A percentile compares a stretch with the other conserved stretches of the same genome.
Conservation (phyloP, 2,797 vertebrate species). For the Leptodactylus fallax region DNA sequence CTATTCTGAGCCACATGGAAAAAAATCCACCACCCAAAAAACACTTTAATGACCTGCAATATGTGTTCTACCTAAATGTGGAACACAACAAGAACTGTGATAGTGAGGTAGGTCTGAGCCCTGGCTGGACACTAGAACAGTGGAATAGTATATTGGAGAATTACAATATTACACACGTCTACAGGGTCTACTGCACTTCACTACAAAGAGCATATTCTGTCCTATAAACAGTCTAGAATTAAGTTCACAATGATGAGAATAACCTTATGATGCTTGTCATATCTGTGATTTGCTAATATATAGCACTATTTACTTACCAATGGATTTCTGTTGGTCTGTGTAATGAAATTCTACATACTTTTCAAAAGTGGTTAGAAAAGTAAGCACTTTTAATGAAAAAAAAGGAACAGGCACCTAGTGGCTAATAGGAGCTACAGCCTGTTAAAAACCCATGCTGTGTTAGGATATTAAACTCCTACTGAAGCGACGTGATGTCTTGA, state of each 20-base stretch:
- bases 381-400: constrained; percentile 54
- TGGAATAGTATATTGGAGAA: no score
- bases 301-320: neutral
- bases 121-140: no score
- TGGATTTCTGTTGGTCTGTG: neutral
- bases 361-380: constrained; percentile 33
- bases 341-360: constrained; percentile 39
- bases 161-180: no score
- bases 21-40: no score
- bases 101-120: no score
- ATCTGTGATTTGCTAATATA: neutral
- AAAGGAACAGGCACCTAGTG: constrained; percentile 47
- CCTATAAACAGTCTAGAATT: no score
- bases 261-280: neutral
- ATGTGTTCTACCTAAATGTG: neutral
- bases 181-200: no score
- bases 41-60: no score
- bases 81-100: neutral
- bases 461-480: constrained; percentile 61
- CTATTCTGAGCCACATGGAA: no score
- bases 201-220: no score
- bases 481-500: constrained; percentile 61
- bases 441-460: constrained; percentile 58
- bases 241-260: no score
- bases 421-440: constrained; percentile 58